A percentile compares a stretch with the other conserved stretches of the same genome.
Evolutionary conservation across 1,140 invertebrate genomes (phyloP).

Genomic region (Zaprionus ghesquierei): DNA sequence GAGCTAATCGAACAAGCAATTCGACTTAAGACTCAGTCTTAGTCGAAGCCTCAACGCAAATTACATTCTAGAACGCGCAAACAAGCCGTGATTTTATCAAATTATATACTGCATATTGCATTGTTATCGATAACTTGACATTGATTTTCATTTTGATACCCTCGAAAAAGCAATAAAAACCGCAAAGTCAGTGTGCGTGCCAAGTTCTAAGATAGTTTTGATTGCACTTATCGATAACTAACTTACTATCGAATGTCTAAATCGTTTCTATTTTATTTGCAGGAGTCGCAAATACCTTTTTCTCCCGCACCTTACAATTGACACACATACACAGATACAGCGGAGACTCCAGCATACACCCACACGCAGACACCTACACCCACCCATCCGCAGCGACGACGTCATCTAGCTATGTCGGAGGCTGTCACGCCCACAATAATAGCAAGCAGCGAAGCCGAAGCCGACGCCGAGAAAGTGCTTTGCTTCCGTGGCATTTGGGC

Average conservation of each 20-base stretch:
- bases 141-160: neutral
- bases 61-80: neutral
- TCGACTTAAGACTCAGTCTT: neutral
- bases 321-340: neutral
- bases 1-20: too few relatives aligned
- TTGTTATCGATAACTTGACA: neutral
- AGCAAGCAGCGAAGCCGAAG: conserved; percentile 2
- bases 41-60: neutral
- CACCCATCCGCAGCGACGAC: neutral
- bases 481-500: conserved; percentile 77
- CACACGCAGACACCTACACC: neutral
- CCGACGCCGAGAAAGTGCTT: conserved; percentile 58
- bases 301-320: neutral
- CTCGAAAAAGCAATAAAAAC: neutral
- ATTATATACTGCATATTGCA: neutral
- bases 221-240: neutral
- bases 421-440: conserved; percentile 56
- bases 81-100: neutral
- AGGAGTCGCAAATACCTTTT: neutral
- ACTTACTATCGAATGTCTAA: neutral
- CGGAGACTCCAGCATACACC: neutral
- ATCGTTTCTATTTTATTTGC: neutral
- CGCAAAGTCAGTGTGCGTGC: neutral
- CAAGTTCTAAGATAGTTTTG: neutral
- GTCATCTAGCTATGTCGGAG: conserved; percentile 63